Conservation (phyloP, 2,797 vertebrate species). For the Platyrinchus mystaceus region DNA sequence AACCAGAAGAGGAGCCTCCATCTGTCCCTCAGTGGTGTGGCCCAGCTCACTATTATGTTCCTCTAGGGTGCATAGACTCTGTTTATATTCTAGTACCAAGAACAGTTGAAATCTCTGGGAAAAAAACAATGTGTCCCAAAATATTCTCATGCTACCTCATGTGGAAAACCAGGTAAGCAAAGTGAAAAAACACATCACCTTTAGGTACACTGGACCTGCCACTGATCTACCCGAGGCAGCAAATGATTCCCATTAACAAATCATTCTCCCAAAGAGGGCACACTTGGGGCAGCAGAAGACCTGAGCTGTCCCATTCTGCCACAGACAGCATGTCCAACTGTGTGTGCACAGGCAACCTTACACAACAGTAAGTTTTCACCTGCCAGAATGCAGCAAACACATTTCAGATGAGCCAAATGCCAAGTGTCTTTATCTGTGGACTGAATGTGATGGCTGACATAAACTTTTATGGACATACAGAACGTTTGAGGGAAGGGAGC, state of each 20-base stretch:
- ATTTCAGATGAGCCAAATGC: not conserved
- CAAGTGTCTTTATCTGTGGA: not conserved
- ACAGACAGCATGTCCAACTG: not conserved
- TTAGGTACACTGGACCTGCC: not conserved
- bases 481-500: not conserved
- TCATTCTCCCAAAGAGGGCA: not conserved
- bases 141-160: not conserved
- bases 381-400: not conserved
- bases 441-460: not conserved
- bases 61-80: not conserved
- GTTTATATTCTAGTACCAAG: not conserved
- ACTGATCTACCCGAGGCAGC: not conserved
- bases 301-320: not conserved
- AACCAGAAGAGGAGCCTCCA: not conserved
- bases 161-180: not conserved
- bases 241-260: not conserved
- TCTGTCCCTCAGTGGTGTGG: not conserved
- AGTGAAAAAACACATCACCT: not conserved
- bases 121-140: not conserved
- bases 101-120: not conserved
- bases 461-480: not conserved
- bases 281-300: not conserved
- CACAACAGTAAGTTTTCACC: not conserved
- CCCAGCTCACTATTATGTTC: not conserved
- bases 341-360: not conserved